Evolutionary conservation across 2,888 invertebrate species (phyloP), one percentile per base, ranked within the genome.

Genomic region (Mimumesa dahlbomi): DNA sequence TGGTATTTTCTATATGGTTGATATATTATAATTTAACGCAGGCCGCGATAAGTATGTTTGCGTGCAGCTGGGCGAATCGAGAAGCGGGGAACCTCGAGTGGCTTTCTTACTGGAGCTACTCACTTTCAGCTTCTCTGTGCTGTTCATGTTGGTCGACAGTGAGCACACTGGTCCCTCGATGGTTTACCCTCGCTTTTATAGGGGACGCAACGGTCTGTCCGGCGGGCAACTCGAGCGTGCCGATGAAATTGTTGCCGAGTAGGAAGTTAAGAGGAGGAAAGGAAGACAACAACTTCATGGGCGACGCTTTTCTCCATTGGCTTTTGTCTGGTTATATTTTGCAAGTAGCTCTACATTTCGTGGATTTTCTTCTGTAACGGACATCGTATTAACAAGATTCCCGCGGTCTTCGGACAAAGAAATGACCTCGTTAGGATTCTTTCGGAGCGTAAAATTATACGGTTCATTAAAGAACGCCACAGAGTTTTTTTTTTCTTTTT

Each of bases 111-210:
- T 21, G 59, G 71, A 58, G 66, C 79, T 86, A 87, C 88, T 88
- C 86, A 88, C 88, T 88, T 88, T 88, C 82, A 88, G 84, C 80
- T 87, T 88, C 78, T 82, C 84, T 80, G 85, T 83, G 87, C 87
- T 84, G 86, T 87, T 82, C 88, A 88, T 88, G 87, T 83, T 86
- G 86, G 84, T 82, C 74, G 84, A 79, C 85, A 85, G 86, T 87
- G 84, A 85, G 84, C 85, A 86, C 84, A 88, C 88, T 88, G 87
- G 84, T 68, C 76, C 82, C 78, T 80, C 77, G 73, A 81, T 82
- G 80, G 83, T 78, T 80, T 85, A 87, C 85, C 85, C 87, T 84
- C 84, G 88, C 88, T 88, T 88, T 88, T 88, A 88, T 88, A 88
- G 82, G 82, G 80, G 79, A 76, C 76, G 71, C 74, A 68, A 69